Evolutionary conservation across 2,113 vertebrate species (phyloP).

Genomic region (Camelus dromedarius): DNA sequence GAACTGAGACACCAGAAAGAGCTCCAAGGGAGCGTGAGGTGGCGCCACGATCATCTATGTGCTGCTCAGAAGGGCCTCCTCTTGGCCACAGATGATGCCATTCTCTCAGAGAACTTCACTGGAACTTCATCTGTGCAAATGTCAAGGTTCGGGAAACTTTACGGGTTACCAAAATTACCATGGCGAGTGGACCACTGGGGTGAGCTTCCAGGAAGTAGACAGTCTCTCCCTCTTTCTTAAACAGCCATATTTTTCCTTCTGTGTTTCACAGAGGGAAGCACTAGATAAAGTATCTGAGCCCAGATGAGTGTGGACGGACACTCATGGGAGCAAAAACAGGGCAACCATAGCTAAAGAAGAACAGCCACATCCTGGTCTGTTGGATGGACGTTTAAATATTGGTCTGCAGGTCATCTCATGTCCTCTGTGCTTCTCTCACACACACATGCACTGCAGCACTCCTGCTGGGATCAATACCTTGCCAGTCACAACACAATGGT

Average conservation of each 20-base stretch:
- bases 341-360: not conserved
- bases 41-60: rapidly evolving
- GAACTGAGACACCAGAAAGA: not conserved
- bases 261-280: not conserved
- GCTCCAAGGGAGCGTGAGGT: not conserved
- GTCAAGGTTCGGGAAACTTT: not conserved
- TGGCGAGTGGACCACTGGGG: not conserved
- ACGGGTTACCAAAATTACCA: not conserved
- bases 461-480: not conserved
- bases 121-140: not conserved
- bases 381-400: not conserved
- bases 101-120: not conserved
- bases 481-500: not conserved
- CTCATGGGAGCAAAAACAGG: not conserved
- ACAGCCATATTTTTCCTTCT: not conserved
- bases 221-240: not conserved
- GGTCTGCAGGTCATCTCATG: not conserved
- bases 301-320: not conserved
- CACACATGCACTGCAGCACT: not conserved
- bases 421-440: not conserved
- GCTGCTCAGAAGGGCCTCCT: not conserved
- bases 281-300: not conserved
- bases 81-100: not conserved
- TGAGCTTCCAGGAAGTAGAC: not conserved
- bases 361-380: not conserved